Conservation (phyloP, 2,888 invertebrate species). For the Thyatira batis region DNA sequence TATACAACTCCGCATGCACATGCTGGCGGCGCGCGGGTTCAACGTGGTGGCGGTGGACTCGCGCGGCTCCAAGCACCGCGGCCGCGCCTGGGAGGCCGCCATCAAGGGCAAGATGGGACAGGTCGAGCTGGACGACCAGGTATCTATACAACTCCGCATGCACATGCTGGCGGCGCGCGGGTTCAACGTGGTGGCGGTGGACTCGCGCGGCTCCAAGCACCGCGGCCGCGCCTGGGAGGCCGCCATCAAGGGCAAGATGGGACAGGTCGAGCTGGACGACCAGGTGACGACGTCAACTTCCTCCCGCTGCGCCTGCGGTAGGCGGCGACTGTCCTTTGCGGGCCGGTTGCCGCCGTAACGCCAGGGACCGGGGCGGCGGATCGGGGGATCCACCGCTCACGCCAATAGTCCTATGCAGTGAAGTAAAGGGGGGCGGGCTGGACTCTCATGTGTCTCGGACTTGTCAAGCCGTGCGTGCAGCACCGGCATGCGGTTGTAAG, state of each 20-base stretch:
- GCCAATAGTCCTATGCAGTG: too few relatives aligned
- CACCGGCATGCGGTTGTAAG: too few relatives aligned
- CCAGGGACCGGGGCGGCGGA: too few relatives aligned
- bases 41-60: constrained; percentile 98
- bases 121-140: constrained; percentile 97
- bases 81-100: constrained; percentile 95
- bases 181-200: constrained; percentile 97
- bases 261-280: constrained; percentile 95
- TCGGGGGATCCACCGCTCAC: too few relatives aligned
- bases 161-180: constrained; percentile 98
- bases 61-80: constrained; percentile 96
- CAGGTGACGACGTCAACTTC: too few relatives aligned
- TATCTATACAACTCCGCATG: constrained; percentile 93
- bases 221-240: constrained; percentile 96
- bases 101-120: constrained; percentile 95
- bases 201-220: constrained; percentile 97
- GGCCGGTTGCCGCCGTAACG: too few relatives aligned
- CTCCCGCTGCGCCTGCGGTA: too few relatives aligned
- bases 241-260: constrained; percentile 94
- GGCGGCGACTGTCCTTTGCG: too few relatives aligned
- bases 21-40: constrained; percentile 97
- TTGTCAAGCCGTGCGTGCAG: too few relatives aligned
- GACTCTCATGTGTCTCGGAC: too few relatives aligned
- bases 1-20: too few relatives aligned
- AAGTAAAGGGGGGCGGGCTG: too few relatives aligned